Base-by-base conservation (phyloP, 2,888 invertebrate species). In the Eupithecia abbreviata region DNA sequence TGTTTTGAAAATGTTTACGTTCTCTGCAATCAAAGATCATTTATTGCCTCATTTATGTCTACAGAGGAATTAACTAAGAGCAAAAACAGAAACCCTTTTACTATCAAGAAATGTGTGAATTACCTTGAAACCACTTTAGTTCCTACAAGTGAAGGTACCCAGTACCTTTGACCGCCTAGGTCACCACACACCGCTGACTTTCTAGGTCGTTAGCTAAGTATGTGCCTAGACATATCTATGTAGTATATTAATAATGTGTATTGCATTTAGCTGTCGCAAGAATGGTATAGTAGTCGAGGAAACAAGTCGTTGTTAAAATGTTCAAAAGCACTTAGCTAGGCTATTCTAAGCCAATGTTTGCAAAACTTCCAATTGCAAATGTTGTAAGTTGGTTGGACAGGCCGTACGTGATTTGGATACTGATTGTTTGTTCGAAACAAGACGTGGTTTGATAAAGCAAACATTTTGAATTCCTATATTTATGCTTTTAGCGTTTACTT, bases 141-240 rank as follows among this genome's bases (percentile, higher is more conserved):
- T 87, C 87, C 86, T 87, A 81, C 84, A 85, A 93, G 93, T 90
- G 92, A 93, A 92, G 88, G 93, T 89, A 85, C 18, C 18, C 9
- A 72, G 65, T 43, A 92, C 92, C 92, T 93, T 89, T 93, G 93
- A 92, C 90, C 91, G 87, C 81, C 88, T 90, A 91, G 89, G 90
- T 89, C 84, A 84, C 78, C 86, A 89, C 83, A 88, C 85, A 82
- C 85, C 82, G 78, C 78, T 88, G 89, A 82, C 87, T 92, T 93
- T 92, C 92, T 93, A 93, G 93, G 92, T 85, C 91, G 86, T 86
- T 90, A 80, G 85, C 77, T 80, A 82, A 77, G 71, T 58, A 70
- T 15, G 49, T 43, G 12, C 10, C 62, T 18, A 71, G 51, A 51
- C 67, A 79, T 72, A 71, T 62, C 68, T 73, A 67, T 72, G 12